Conservation (phyloP, 1,140 invertebrate species). For the Scaptomyza montana region DNA sequence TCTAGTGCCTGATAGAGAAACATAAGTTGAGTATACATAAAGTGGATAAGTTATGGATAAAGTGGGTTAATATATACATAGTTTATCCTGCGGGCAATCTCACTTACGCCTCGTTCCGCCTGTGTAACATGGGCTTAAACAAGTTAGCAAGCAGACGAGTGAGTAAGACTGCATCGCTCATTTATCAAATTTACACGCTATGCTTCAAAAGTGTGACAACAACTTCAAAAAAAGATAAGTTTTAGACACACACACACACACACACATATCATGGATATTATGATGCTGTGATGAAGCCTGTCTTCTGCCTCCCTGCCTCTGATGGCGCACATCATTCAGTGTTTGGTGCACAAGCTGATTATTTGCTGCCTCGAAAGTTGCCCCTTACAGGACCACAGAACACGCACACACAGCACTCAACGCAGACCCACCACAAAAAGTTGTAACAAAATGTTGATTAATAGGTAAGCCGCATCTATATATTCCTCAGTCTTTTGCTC, state of each 20-base stretch:
- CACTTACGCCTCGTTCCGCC: not conserved
- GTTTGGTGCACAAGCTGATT: constrained; percentile 55
- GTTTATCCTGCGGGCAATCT: constrained; percentile 29
- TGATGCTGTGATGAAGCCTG: not conserved
- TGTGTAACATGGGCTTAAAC: not conserved
- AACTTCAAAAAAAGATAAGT: constrained; percentile 43
- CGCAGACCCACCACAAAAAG: constrained; percentile 52
- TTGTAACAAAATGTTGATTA: constrained; percentile 74
- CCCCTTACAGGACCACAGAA: constrained; percentile 21
- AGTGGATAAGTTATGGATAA: constrained; percentile 44
- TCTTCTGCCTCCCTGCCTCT: constrained; percentile 11
- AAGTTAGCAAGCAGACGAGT: constrained; percentile 23
- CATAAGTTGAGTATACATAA: constrained; percentile 51
- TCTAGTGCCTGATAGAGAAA: constrained; percentile 13
- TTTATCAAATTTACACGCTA: constrained; percentile 77
- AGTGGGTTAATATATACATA: constrained; percentile 48
- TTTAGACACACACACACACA: constrained; percentile 15
- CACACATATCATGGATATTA: constrained; percentile 35
- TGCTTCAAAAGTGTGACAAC: constrained; percentile 59
- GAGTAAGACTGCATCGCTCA: constrained; percentile 42
- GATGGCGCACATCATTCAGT: constrained; percentile 61
- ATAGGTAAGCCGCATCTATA: constrained; percentile 50
- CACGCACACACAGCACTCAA: constrained; percentile 12
- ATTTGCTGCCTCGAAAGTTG: constrained; percentile 60
- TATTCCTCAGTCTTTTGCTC: not conserved